Conservation (phyloP, 2,888 invertebrate genomes). For the Mactromeris polynyma region DNA sequence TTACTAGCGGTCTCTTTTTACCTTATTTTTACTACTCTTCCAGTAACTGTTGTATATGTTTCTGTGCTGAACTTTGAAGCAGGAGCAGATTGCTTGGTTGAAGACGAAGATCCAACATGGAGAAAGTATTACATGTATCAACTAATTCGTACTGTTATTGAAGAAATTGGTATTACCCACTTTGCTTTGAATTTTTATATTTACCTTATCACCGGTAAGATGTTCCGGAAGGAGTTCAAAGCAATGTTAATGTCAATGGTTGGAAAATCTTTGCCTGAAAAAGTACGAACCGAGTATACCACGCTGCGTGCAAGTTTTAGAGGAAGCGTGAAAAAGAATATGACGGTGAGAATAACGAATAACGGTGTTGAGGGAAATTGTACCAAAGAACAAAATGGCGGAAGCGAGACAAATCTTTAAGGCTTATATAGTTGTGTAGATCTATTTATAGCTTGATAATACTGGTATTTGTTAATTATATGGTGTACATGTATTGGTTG, state of each 20-base stretch:
- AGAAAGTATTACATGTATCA: constrained; percentile 79
- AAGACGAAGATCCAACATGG: constrained; percentile 77
- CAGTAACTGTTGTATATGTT: constrained; percentile 83
- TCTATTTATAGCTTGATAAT: neutral
- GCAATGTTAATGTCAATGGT: constrained; percentile 71
- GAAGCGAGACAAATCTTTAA: constrained; percentile 34
- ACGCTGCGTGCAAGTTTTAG: constrained; percentile 72
- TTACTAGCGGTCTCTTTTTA: constrained; percentile 86
- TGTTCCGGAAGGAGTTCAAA: constrained; percentile 84
- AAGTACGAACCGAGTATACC: constrained; percentile 76
- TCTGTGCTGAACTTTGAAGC: constrained; percentile 78
- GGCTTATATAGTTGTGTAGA: neutral
- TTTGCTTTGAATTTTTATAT: constrained; percentile 87
- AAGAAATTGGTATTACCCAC: constrained; percentile 85
- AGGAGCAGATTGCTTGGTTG: constrained; percentile 66
- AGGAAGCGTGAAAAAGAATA: constrained; percentile 62
- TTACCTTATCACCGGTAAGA: constrained; percentile 85
- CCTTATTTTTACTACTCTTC: constrained; percentile 85
- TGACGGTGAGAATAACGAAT: constrained; percentile 71
- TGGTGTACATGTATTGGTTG: neutral
- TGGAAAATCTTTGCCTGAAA: constrained; percentile 69
- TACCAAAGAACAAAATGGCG: constrained; percentile 13
- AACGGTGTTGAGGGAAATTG: constrained; percentile 40
- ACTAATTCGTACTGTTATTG: constrained; percentile 77
- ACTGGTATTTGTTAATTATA: neutral